Conservation (phyloP, 2,113 vertebrate species). For the Deroptyus accipitrinus region DNA sequence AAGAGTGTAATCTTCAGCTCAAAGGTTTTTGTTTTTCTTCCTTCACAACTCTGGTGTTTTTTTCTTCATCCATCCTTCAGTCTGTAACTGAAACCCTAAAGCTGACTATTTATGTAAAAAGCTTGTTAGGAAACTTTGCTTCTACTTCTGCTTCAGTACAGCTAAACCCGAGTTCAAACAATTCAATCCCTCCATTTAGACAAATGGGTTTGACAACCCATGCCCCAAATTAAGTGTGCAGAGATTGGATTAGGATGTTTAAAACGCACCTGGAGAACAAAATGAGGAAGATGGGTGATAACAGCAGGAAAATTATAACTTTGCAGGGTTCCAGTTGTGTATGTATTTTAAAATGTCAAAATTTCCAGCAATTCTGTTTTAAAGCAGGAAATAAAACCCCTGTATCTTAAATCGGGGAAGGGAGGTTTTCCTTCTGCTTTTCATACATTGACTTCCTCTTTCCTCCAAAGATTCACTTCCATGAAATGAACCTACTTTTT, state of each 20-base stretch:
- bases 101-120: not conserved
- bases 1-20: not conserved
- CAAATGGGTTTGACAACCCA: not conserved
- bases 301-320: not conserved
- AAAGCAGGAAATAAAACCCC: rapidly evolving
- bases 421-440: not conserved
- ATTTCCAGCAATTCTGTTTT: not conserved
- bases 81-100: not conserved
- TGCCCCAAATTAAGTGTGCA: not conserved
- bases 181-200: not conserved
- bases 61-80: not conserved
- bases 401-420: not conserved
- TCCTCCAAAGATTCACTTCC: not conserved
- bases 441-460: not conserved
- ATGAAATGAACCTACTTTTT: not conserved
- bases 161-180: not conserved
- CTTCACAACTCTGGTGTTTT: not conserved
- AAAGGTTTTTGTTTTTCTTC: not conserved
- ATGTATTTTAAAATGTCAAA: not conserved
- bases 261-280: not conserved
- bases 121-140: not conserved
- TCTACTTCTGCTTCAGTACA: not conserved
- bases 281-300: not conserved
- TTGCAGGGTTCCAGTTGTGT: not conserved
- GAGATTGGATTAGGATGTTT: not conserved